These are phyloP conservation scores for Nomada lathburiana DNA, from an alignment of 2,888 invertebrate genomes.

Conservation along the genomic window DNA sequence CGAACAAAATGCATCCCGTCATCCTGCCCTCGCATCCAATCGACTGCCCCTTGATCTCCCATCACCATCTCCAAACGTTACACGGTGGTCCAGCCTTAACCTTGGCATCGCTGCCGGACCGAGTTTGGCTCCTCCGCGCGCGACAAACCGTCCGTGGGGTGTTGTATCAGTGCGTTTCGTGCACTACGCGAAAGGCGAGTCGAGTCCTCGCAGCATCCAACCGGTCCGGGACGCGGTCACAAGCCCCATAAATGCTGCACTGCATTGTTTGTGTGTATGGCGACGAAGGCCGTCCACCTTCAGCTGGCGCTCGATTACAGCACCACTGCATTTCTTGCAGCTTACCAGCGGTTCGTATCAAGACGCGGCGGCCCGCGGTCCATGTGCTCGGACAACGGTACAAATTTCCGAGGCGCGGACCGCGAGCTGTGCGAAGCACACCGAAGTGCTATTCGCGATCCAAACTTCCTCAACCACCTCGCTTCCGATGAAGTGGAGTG, in stretches of 20 bases:
- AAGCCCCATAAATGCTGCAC: neutral
- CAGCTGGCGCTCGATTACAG: constrained; percentile 6
- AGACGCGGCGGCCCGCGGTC: constrained; percentile 30
- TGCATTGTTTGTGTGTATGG: neutral
- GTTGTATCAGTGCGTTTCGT: neutral
- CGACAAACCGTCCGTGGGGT: neutral
- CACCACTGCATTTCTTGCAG: constrained; percentile 35
- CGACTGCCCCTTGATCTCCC: neutral
- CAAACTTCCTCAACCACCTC: neutral
- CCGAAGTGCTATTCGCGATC: neutral
- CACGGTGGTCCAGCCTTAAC: neutral
- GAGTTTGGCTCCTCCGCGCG: neutral
- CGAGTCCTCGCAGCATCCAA: neutral
- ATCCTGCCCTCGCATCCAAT: neutral
- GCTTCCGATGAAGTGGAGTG: neutral
- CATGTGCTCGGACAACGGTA: constrained; percentile 44
- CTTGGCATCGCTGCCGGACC: neutral
- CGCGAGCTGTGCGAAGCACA: neutral
- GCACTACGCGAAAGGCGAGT: neutral
- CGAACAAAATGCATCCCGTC: too few relatives aligned
- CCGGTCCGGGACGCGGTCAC: neutral
- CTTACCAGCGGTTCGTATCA: constrained; percentile 31
- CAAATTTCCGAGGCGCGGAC: constrained; percentile 25
- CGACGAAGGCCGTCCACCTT: constrained; percentile 3
- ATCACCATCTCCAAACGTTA: neutral